Conservation (phyloP, 2,113 vertebrate species). For the Actenoides hombroni region DNA sequence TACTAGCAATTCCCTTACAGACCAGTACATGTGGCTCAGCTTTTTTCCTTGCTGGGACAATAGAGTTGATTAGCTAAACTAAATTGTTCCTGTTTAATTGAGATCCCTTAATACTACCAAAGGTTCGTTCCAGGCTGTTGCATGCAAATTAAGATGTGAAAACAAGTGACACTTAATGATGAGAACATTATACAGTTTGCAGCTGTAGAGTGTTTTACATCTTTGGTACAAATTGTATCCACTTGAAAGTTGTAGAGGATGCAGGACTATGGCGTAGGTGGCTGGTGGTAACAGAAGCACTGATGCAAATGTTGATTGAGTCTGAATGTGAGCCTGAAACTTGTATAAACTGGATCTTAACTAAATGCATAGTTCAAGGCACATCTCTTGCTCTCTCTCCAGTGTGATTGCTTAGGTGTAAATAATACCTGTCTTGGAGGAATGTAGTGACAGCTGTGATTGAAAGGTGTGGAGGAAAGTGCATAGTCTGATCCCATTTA, state of each 20-base stretch:
- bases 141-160: slow-evolving; percentile 53
- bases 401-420: neutral
- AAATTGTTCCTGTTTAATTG: slow-evolving; percentile 37
- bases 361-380: neutral
- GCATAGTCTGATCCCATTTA: neutral
- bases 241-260: slow-evolving; percentile 48
- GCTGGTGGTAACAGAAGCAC: slow-evolving; percentile 5
- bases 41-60: slow-evolving; percentile 32
- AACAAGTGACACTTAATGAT: slow-evolving; percentile 63
- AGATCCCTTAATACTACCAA: slow-evolving; percentile 29
- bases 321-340: neutral
- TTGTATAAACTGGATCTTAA: neutral
- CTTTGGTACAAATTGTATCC: slow-evolving; percentile 45
- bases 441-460: neutral
- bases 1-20: neutral
- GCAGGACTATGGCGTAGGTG: slow-evolving; percentile 28
- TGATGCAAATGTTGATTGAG: slow-evolving; percentile 14
- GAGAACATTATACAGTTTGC: slow-evolving; percentile 40
- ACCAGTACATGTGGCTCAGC: neutral
- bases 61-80: slow-evolving; percentile 45
- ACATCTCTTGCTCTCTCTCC: neutral
- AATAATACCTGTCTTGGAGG: neutral
- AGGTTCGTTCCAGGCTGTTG: slow-evolving; percentile 54
- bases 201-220: slow-evolving; percentile 28
- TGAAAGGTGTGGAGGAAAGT: neutral